These are phyloP conservation scores for Brevimyrus niger DNA, from an alignment of 2,113 vertebrate genomes.

Conservation along the genomic window DNA sequence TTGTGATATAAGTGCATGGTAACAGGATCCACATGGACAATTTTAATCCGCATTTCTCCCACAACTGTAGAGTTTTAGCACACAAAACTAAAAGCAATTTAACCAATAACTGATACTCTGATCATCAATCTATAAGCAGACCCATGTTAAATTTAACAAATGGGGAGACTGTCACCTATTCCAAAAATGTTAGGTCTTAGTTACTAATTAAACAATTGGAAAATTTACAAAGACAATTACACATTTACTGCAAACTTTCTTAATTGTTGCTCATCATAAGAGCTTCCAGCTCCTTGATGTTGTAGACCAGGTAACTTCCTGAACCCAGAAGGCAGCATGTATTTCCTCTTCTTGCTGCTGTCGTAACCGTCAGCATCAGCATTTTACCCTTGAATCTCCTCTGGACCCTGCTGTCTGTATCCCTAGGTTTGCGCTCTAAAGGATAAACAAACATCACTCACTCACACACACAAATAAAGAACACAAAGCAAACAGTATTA, in stretches of 20 bases:
- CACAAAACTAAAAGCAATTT: neutral
- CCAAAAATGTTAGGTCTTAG: neutral
- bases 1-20: neutral
- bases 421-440: slow-evolving; percentile 83
- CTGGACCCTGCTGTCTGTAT: slow-evolving; percentile 92
- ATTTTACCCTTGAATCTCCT: slow-evolving; percentile 96
- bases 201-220: neutral
- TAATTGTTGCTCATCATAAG: slow-evolving; percentile 98
- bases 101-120: neutral
- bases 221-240: neutral
- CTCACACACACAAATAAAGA: neutral
- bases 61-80: neutral
- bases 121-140: neutral
- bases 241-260: slow-evolving; percentile 26
- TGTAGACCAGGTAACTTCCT: slow-evolving; percentile 91
- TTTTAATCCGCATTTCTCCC: neutral
- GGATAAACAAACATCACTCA: neutral
- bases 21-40: neutral
- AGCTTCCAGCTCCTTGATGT: slow-evolving; percentile 89
- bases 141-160: neutral
- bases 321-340: slow-evolving; percentile 91
- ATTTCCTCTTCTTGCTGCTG: slow-evolving; percentile 95
- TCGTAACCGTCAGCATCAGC: slow-evolving; percentile 95
- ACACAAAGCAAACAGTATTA: neutral
- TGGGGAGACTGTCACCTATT: neutral